Conservation (phyloP, 2,888 invertebrate genomes). For the Melangyna quadrimaculata region DNA sequence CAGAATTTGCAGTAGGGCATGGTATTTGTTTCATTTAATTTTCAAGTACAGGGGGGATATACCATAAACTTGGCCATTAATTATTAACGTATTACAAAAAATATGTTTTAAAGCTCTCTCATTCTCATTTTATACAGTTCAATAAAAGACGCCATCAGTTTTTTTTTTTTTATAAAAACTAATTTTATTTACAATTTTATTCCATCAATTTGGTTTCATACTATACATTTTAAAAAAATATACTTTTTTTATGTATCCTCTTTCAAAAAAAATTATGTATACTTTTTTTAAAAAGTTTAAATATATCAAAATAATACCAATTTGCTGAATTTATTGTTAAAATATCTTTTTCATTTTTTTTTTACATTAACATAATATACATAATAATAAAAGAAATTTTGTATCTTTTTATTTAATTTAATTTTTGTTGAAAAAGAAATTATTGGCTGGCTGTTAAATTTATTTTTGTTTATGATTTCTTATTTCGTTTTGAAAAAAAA, state of each 20-base stretch:
- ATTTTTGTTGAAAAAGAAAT: constrained; percentile 50
- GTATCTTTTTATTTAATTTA: constrained; percentile 37
- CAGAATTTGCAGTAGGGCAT: too few relatives aligned
- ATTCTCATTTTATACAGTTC: too few relatives aligned
- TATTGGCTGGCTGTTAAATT: constrained; percentile 65
- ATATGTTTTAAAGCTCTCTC: too few relatives aligned
- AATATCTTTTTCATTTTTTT: constrained; percentile 32
- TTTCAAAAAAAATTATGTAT: constrained; percentile 35
- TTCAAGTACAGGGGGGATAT: too few relatives aligned
- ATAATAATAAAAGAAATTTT: constrained; percentile 68
- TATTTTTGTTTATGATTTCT: constrained; percentile 25
- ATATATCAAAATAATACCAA: constrained; percentile 63
- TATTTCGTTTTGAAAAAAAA: constrained; percentile 13
- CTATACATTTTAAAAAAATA: constrained; percentile 58
- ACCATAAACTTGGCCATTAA: too few relatives aligned
- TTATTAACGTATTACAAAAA: too few relatives aligned
- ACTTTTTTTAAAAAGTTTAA: constrained; percentile 54
- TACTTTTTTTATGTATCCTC: constrained; percentile 30
- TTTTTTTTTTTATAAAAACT: constrained; percentile 65
- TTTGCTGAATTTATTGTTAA: constrained; percentile 58
- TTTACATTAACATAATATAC: constrained; percentile 72
- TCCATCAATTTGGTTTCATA: constrained; percentile 69
- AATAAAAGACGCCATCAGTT: background rate
- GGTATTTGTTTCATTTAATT: too few relatives aligned
- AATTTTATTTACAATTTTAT: constrained; percentile 71